Evolutionary conservation across 2,797 vertebrate species (phyloP).

Genomic region (Trematomus bernacchii): DNA sequence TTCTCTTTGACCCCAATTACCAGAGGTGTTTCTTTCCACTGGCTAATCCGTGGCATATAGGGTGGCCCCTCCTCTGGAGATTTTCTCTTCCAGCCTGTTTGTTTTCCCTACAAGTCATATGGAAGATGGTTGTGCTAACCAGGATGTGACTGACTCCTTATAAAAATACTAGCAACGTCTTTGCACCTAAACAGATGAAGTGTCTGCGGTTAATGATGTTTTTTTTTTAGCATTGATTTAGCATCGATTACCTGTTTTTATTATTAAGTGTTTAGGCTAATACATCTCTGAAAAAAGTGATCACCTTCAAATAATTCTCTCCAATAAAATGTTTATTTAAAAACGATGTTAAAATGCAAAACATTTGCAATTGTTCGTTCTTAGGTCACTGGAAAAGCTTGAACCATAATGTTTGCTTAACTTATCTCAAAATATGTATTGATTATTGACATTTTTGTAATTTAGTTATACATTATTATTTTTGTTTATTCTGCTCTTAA

Average conservation of each 20-base stretch:
- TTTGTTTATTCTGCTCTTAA: too few species aligned
- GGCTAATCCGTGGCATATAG: conserved; percentile 74
- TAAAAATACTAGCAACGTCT: conserved; percentile 29
- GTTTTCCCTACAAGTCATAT: conserved; percentile 37
- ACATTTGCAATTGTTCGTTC: neutral
- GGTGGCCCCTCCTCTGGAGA: conserved; percentile 57
- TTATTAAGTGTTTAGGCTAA: neutral
- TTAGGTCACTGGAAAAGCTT: neutral
- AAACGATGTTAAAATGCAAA: neutral
- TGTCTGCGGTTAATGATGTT: neutral
- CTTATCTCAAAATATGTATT: neutral
- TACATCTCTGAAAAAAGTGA: neutral
- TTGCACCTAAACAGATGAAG: neutral
- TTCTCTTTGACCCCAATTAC: conserved; percentile 85
- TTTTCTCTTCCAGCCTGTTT: conserved; percentile 52
- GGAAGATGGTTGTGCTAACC: conserved; percentile 36
- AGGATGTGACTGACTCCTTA: conserved; percentile 36
- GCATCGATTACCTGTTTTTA: neutral
- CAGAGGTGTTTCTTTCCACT: conserved; percentile 78
- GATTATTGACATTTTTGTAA: neutral
- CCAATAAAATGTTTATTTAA: neutral
- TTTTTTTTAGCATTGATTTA: neutral
- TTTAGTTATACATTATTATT: neutral
- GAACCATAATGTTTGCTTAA: neutral
- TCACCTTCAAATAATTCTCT: too few species aligned